These are phyloP conservation scores for Canis aureus DNA, from an alignment of 2,113 vertebrate genomes.

Conservation along the genomic window DNA sequence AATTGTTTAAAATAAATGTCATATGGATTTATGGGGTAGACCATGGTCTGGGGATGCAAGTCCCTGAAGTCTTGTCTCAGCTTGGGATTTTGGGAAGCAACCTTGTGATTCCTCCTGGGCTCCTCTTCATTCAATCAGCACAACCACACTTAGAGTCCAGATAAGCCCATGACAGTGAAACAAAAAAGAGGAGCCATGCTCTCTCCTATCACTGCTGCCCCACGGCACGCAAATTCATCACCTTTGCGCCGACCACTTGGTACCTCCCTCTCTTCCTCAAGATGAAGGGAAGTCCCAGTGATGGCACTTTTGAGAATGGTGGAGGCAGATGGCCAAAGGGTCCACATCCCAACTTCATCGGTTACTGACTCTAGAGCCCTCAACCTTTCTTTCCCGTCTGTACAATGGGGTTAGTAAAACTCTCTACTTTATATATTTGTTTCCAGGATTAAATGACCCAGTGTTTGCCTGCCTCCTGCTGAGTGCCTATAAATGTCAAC, in stretches of 20 bases:
- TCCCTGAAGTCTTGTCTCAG: background rate
- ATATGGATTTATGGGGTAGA: background rate
- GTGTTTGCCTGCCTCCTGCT: background rate
- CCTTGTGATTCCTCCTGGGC: fast-evolving
- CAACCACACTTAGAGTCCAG: fast-evolving
- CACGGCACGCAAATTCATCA: fast-evolving
- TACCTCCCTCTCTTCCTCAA: too few species aligned
- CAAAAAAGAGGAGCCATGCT: fast-evolving
- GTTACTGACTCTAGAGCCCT: background rate
- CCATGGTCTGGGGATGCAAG: background rate
- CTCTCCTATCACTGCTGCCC: fast-evolving
- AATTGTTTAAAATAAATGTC: background rate
- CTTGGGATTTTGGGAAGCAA: background rate
- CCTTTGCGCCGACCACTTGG: fast-evolving
- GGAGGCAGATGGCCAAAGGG: too few species aligned
- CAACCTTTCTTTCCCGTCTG: background rate
- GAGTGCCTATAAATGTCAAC: background rate
- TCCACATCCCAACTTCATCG: fast-evolving
- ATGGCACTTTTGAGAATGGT: fast-evolving
- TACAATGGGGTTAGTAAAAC: background rate
- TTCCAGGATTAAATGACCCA: background rate
- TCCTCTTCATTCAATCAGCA: too few species aligned
- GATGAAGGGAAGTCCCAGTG: background rate
- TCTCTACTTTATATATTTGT: background rate
- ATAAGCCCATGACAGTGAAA: fast-evolving